A percentile compares a stretch with the other conserved stretches of the same genome.
These are phyloP conservation scores for Zaprionus gabonicus DNA, from an alignment of 1,140 invertebrate genomes.

Conservation along the genomic window DNA sequence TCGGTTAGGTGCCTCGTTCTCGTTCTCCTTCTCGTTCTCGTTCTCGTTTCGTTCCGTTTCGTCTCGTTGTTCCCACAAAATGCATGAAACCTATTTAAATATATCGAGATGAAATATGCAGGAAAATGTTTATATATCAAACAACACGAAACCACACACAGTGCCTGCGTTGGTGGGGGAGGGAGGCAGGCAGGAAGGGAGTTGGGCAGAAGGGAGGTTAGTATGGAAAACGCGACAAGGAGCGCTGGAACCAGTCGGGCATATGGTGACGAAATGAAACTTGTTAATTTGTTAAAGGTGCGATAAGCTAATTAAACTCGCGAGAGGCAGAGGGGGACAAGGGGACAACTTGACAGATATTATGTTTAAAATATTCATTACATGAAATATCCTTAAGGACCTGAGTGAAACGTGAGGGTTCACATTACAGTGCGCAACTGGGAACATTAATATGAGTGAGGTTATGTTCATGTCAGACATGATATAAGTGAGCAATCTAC, in stretches of 20 bases:
- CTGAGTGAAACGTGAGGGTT: neutral
- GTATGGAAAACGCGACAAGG: neutral
- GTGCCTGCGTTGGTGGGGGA: neutral
- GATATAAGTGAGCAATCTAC: neutral
- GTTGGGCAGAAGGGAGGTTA: neutral
- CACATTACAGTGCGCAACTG: neutral
- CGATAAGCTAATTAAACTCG: conserved; percentile 35
- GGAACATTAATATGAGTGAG: neutral
- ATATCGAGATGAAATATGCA: conserved; percentile 51
- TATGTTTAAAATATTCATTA: conserved; percentile 13
- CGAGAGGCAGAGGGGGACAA: neutral
- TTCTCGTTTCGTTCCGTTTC: neutral
- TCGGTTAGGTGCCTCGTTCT: conserved; percentile 7
- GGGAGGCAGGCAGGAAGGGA: neutral
- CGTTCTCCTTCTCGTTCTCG: neutral
- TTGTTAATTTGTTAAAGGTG: conserved; percentile 48
- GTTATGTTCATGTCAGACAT: neutral
- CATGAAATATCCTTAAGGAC: conserved; percentile 16
- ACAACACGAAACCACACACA: conserved; percentile 38
- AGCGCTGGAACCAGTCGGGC: conserved; percentile 6
- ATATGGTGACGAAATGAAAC: conserved; percentile 40
- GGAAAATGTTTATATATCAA: conserved; percentile 39
- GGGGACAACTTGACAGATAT: neutral
- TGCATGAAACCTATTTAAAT: conserved; percentile 36
- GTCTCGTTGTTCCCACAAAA: conserved; percentile 21